Evolutionary conservation across 2,888 invertebrate genomes (phyloP), one percentile per base, ranked within the genome.

Genomic region (Epinotia brunnichana): DNA sequence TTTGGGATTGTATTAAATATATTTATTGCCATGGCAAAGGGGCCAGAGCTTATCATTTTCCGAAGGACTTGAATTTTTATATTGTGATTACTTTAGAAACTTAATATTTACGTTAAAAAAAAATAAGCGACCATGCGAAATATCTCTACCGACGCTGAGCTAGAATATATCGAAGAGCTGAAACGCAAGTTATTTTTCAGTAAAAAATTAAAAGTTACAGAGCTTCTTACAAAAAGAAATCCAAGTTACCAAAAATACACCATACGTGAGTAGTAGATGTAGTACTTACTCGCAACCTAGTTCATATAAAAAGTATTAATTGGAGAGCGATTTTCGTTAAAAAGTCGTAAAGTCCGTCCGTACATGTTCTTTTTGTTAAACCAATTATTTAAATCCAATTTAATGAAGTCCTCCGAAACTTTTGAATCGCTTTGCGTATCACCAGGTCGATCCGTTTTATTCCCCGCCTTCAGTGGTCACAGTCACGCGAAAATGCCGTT

Each of bases 401-500:
- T 68, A 72, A 72, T 72, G 72, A 68, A 72, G 56, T 68, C 61
- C 21, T 35, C 72, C 44, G 35, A 68, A 56, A 67, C 56, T 56
- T 56, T 54, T 56, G 54, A 17, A 62, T 19, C 24, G 15, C 17
- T 44, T 66, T 35, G 60, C 67, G 61, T 67, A 68, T 56, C 44
- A 51, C 9, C 66, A 21, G 41, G n/a, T 11, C 56, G 48, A 67
- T 71, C 60, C 51, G 39, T 62, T 69, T 51, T 72, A 73, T 69
- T 67, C 57, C 48, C 69, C 61, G 62, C 70, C 64, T 59, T 66
- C 67, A 62, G 74, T 79, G 78, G 71, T 71, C 69, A 64, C 76
- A 80, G 83, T 84, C 86, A 86, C 86, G 86, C 86, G 77, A 82
- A 80, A 75, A 77, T 76, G 69, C 61, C 64, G 70, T 75, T 80